Conservation (phyloP, 2,797 vertebrate species). For the Siniperca undulata region DNA sequence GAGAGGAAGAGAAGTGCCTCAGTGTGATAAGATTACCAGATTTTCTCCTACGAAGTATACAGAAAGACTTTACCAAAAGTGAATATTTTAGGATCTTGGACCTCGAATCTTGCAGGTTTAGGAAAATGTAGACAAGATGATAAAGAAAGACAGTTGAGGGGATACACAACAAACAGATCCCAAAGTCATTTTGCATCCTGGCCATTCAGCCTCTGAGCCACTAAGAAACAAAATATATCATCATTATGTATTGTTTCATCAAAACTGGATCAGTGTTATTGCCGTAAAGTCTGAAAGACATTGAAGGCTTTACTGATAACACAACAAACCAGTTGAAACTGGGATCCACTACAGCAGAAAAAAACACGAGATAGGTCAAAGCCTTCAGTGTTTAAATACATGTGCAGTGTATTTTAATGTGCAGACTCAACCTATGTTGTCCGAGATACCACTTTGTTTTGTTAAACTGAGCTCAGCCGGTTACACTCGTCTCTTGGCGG, state of each 20-base stretch:
- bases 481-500: not conserved
- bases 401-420: not conserved
- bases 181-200: not conserved
- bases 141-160: not conserved
- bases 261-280: not conserved
- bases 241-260: not conserved
- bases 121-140: not conserved
- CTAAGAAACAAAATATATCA: not conserved
- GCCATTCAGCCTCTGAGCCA: not conserved
- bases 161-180: not conserved
- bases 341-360: not conserved
- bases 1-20: conserved; percentile 6
- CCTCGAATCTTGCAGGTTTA: not conserved
- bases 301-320: not conserved
- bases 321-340: not conserved
- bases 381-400: not conserved
- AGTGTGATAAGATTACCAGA: not conserved
- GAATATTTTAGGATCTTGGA: not conserved
- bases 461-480: not conserved
- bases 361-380: not conserved
- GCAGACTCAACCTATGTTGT: not conserved
- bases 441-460: not conserved
- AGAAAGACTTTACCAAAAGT: not conserved
- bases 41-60: not conserved
- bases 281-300: not conserved